Percentiles rank a stretch among this genome's conserved stretches.
phyloP scores from a whole-genome alignment of 2,797 vertebrate genomes.

The Erpetoichthys calabaricus region DNA sequence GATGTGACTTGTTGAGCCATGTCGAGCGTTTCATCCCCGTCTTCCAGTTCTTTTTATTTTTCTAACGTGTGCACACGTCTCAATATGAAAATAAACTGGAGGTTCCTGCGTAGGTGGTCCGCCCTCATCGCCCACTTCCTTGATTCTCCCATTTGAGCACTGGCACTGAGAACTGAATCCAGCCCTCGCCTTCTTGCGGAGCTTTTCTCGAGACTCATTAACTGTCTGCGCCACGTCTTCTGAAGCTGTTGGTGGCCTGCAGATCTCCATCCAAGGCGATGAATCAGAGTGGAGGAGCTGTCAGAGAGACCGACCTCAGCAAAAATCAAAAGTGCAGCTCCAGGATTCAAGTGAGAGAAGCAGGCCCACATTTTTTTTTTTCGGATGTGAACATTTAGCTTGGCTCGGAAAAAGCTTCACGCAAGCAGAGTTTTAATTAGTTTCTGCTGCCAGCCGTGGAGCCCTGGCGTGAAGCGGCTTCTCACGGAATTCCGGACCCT shows the following conservation, averaged over 20 bases:
- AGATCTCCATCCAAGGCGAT: not conserved
- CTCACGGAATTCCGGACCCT: not conserved
- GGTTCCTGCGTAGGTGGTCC: too few species aligned
- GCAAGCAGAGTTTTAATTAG: conserved; percentile 56
- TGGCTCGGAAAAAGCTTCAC: conserved; percentile 43
- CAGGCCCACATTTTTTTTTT: conserved; percentile 12
- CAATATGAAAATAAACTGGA: too few species aligned
- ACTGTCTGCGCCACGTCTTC: not conserved
- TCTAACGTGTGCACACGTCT: too few species aligned
- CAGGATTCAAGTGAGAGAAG: not conserved
- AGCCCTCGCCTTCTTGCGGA: too few species aligned
- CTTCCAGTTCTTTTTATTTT: too few species aligned
- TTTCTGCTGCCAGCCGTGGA: conserved; percentile 75
- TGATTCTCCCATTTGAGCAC: too few species aligned
- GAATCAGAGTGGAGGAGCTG: not conserved
- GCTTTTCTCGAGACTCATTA: not conserved
- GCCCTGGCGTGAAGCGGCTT: conserved; percentile 24
- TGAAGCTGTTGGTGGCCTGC: not conserved
- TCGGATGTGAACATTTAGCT: conserved; percentile 54
- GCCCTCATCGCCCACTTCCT: too few species aligned
- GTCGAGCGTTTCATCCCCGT: too few species aligned
- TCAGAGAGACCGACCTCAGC: not conserved
- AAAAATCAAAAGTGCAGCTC: not conserved
- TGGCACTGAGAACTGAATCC: too few species aligned
- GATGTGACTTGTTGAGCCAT: too few species aligned